Base-by-base conservation (phyloP, 37 sponge, comb jelly and placozoan species). In the Crambe crambe region DNA sequence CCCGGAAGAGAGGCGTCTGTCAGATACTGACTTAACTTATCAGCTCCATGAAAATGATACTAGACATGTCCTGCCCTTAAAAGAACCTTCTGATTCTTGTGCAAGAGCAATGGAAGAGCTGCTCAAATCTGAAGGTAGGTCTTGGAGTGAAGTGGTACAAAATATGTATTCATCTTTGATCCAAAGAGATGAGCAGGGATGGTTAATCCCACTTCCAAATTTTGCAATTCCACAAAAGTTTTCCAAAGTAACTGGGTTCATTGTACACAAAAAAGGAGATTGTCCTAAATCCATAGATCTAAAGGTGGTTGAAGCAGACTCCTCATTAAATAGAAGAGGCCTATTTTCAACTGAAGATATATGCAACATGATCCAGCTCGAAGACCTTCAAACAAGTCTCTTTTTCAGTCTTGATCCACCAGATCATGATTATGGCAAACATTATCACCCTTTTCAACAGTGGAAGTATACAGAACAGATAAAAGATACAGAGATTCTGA, bases 381-480 rank as follows among this genome's bases (percentile, higher is more conserved):
- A 35, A 6, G 2, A 22, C 3, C 29, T 60, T n/a, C 76, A 72
- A 34, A n/a, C 56, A 30, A 75, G 80, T 2, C 5, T 81, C 1
- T 74, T 80, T 18, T 91, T 91, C 61, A 91, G 88, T 37, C 78
- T 91, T n/a, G 92, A 91, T 39, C 84, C 84, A 37, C 92, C 92
- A 3, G 80, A 67, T 64, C 20, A 51, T 23, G 34, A 68, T 37
- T 27, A 15, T 15, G 35, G 64, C 30, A 42, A 91, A 56, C 80
- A 65, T 9, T 91, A 74, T 71, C 92, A 91, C 77, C 92, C 92
- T 26, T 91, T 91, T 62, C 92, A 91, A 44, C 60, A 86, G 56
- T 67, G 86, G 58, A 47, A 87, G 27, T 91, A 80, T 59, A 78
- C 87, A 2, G n/a, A 82, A 37, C 15, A 35, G 6, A 38, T 86